phyloP scores from a whole-genome alignment of 2,797 vertebrate genomes.

The Aselliscus stoliczkanus region DNA sequence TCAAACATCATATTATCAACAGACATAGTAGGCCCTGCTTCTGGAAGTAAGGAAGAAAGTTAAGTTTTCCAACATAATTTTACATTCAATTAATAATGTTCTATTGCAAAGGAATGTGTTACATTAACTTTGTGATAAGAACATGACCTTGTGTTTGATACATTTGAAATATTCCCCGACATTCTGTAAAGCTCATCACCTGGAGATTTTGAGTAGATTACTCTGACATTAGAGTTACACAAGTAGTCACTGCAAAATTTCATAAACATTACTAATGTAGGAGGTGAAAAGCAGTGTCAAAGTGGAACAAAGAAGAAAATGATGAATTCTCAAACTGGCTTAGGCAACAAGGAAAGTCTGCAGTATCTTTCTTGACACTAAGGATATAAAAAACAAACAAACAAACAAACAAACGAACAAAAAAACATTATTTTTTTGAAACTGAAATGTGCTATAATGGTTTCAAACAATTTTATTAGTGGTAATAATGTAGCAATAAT shows the following conservation, averaged over 20 bases:
- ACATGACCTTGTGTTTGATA: background rate
- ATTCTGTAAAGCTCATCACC: background rate
- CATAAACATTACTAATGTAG: background rate
- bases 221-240: background rate
- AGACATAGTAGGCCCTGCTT: background rate
- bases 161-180: background rate
- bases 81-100: background rate
- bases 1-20: no score
- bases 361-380: background rate
- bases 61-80: background rate
- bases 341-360: background rate
- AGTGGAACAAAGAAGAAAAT: background rate
- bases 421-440: background rate
- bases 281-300: background rate
- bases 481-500: background rate
- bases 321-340: background rate
- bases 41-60: background rate
- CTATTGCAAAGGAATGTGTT: background rate
- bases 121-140: background rate
- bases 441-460: background rate
- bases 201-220: background rate
- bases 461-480: background rate
- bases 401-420: no score
- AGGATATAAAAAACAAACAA: no score
- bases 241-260: background rate